Base-by-base conservation (phyloP, 2,113 vertebrate genomes). In the Labrus mixtus region DNA sequence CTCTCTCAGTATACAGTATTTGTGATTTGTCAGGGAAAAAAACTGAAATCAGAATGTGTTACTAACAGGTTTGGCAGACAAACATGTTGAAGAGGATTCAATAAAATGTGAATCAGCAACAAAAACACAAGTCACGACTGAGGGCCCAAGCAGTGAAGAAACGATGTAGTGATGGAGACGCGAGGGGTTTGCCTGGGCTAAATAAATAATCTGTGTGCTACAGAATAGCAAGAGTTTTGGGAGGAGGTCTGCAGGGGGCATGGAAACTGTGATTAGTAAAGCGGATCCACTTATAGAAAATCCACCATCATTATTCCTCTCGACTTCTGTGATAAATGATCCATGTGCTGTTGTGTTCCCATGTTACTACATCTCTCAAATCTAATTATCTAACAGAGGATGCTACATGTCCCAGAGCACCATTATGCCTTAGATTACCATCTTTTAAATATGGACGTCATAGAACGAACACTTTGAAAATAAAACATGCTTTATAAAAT, bases 231-330 rank as follows among this genome's bases (percentile, higher is more conserved):
- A 66, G 62, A 68, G 86, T 81, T 90, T 90, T 83, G 87, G 39
- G 84, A 89, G 83, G 83, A 83, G 74, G 82, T 83, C 83, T 86
- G 22, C 53, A 57, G 80, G 68, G 79, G 85, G 78, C 60, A 74
- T 67, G 78, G 87, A 87, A 81, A 88, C 68, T 50, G 45, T 87
- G 68, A 91, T 91, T 85, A 91, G 81, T 79, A 84, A 84, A 89
- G 78, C 54, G 73, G 74, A 86, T 79, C 71, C 73, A 78, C 78
- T 91, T 81, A 78, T 51, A 79, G 45, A 77, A 81, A 87, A 83
- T 54, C 54, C 46, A 61, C 76, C 78, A 51, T 86, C 63, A 79
- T 88, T 88, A 74, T 80, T 82, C 65, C 68, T 81, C 64, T 70
- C 54, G 60, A 65, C 68, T 53, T 89, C 59, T 72, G 23, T 54